phyloP scores from a whole-genome alignment of 2,797 vertebrate species.

The Pipistrellus kuhlii region DNA sequence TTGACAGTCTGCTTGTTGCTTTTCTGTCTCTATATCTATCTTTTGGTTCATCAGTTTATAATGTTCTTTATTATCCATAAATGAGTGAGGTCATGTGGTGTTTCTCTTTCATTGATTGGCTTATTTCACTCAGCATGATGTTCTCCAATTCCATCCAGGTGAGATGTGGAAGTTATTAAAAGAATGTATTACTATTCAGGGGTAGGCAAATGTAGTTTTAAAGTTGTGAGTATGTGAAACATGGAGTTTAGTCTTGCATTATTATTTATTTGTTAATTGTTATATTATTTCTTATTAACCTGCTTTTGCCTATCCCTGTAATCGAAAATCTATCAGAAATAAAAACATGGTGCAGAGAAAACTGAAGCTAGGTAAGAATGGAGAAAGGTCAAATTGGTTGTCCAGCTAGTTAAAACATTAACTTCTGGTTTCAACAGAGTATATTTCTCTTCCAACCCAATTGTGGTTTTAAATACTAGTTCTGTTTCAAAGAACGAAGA shows the following conservation, averaged over 20 bases:
- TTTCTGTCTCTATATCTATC: no score
- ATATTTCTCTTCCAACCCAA: not conserved
- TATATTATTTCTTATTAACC: not conserved
- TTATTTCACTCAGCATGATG: no score
- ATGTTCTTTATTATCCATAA: no score
- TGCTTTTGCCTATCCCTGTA: not conserved
- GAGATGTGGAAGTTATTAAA: conserved; percentile 42
- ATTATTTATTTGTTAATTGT: not conserved
- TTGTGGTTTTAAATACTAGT: not conserved
- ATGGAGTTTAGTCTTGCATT: not conserved
- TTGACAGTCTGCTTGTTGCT: no score
- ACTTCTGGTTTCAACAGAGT: conserved; percentile 29
- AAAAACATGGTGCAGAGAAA: conserved; percentile 46
- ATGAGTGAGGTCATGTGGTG: no score
- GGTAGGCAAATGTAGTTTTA: not conserved
- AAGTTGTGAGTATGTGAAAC: not conserved
- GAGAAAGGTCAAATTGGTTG: not conserved
- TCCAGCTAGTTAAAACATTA: conserved; percentile 14
- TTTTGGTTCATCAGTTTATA: no score
- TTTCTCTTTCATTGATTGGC: no score
- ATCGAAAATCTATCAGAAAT: conserved; percentile 50
- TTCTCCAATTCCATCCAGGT: no score
- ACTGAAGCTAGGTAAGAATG: not conserved
- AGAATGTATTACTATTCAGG: not conserved
- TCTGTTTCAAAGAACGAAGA: conserved; percentile 28